Conservation (phyloP, 2,797 vertebrate genomes). For the Orestias chungarensis region DNA sequence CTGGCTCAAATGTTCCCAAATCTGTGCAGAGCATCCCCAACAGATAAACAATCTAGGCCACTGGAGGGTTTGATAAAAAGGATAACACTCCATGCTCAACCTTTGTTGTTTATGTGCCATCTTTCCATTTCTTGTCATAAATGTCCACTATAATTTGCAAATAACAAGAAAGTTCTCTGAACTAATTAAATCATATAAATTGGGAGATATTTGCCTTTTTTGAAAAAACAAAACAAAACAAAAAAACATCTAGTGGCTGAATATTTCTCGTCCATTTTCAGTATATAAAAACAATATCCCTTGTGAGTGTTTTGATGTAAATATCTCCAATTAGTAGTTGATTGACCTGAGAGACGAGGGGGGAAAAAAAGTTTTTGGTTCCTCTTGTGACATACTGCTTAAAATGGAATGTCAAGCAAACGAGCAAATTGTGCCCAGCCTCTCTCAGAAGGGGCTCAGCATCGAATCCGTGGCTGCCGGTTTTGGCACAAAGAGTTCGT, state of each 20-base stretch:
- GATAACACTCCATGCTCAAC: constrained; percentile 9
- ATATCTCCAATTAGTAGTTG: constrained; percentile 56
- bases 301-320: constrained; percentile 61
- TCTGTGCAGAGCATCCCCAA: neutral
- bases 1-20: neutral
- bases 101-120: constrained; percentile 14
- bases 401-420: constrained; percentile 53
- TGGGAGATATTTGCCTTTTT: neutral
- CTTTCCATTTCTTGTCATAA: neutral
- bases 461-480: constrained; percentile 48
- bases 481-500: constrained; percentile 55
- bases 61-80: constrained; percentile 4
- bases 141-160: constrained; percentile 18
- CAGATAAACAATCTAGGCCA: neutral
- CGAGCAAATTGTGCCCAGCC: constrained; percentile 35
- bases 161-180: constrained; percentile 31
- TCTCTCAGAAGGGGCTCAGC: constrained; percentile 57
- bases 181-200: neutral
- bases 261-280: constrained; percentile 56
- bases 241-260: constrained; percentile 23
- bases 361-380: constrained; percentile 19
- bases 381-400: constrained; percentile 44
- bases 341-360: constrained; percentile 33
- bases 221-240: constrained; percentile 27
- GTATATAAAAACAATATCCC: constrained; percentile 39